These are phyloP conservation scores for Pterocles orientalis DNA, from an alignment of 2,113 vertebrate genomes.

Conservation along the genomic window DNA sequence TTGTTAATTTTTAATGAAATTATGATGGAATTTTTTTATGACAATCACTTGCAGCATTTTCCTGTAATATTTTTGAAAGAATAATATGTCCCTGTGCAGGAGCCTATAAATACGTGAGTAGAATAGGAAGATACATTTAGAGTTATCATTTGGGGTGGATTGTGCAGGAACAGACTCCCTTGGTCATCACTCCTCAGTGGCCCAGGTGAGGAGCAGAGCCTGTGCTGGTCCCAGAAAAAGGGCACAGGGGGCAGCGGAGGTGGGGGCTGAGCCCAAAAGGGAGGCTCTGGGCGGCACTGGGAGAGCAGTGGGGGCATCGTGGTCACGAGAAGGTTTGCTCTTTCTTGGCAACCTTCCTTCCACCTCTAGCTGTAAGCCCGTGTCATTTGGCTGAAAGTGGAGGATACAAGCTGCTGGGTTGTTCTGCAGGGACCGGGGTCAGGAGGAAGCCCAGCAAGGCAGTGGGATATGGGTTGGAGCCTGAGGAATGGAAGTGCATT, in stretches of 20 bases:
- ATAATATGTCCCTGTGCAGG: neutral
- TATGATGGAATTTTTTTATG: conserved; percentile 24
- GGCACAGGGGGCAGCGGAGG: neutral
- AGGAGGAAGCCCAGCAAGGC: neutral
- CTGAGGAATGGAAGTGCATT: neutral
- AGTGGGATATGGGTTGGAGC: neutral
- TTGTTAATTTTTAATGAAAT: conserved; percentile 69
- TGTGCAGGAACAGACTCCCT: neutral
- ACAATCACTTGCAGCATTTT: conserved; percentile 47
- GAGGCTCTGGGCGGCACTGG: neutral
- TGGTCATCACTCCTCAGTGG: neutral
- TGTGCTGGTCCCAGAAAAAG: neutral
- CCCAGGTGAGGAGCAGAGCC: accelerated
- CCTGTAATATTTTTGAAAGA: conserved; percentile 27
- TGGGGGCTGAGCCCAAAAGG: neutral
- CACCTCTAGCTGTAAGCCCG: neutral
- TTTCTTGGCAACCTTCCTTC: neutral
- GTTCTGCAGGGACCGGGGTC: accelerated
- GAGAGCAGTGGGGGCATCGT: accelerated
- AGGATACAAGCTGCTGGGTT: neutral
- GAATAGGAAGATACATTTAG: conserved; percentile 11
- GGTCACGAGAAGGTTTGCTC: neutral
- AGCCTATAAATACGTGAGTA: conserved; percentile 33
- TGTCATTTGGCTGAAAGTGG: neutral
- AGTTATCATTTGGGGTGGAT: neutral